phyloP scores from a whole-genome alignment of 1,140 invertebrate species.

The Drosophila hydei region DNA sequence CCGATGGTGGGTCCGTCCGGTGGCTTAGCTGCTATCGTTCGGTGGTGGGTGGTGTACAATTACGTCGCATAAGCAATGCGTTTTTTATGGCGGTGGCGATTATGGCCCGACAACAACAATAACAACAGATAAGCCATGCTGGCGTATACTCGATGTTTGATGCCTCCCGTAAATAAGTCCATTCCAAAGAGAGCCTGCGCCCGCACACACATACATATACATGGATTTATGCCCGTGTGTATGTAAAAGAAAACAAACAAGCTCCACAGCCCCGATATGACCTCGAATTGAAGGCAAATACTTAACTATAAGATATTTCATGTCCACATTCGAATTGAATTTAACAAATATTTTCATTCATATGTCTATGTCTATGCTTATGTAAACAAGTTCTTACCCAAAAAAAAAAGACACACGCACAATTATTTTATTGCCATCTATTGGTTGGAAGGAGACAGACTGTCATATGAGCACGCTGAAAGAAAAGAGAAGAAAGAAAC shows the following conservation, averaged over 20 bases:
- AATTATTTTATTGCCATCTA: neutral
- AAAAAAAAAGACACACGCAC: neutral
- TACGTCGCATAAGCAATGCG: conserved; percentile 81
- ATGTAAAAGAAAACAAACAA: neutral
- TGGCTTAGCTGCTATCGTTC: neutral
- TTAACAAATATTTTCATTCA: neutral
- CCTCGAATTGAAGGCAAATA: neutral
- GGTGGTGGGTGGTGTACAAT: conserved; percentile 68
- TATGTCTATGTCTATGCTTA: neutral
- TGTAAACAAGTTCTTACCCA: neutral
- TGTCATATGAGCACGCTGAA: neutral
- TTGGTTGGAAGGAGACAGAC: conserved; percentile 1
- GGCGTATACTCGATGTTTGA: conserved; percentile 78
- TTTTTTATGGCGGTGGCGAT: conserved; percentile 77
- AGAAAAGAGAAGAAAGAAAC: neutral
- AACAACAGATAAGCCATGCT: conserved; percentile 65
- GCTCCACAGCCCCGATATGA: neutral
- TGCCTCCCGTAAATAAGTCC: conserved; percentile 57
- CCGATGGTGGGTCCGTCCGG: neutral
- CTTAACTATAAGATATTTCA: neutral
- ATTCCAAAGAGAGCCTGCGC: conserved; percentile 12
- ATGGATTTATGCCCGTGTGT: neutral
- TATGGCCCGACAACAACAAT: conserved; percentile 59
- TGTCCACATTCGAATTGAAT: neutral
- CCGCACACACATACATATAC: neutral